Conservation (phyloP, 2,888 invertebrate species). For the Eledona agricola region DNA sequence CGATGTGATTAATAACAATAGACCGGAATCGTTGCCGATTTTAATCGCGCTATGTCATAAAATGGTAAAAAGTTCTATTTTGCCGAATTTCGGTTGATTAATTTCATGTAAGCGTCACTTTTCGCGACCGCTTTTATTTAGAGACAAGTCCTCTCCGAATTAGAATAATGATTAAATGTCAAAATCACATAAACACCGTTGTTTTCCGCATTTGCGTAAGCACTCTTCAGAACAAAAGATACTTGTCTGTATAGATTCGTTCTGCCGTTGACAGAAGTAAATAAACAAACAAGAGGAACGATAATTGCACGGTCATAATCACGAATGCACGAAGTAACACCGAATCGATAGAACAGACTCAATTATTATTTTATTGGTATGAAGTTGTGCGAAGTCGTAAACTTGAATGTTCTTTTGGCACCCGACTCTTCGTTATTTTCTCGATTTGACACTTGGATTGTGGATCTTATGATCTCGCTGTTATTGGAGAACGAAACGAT, state of each 20-base stretch:
- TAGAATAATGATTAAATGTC: slow-evolving; percentile 21
- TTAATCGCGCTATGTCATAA: too few species aligned
- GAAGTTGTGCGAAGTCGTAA: slow-evolving; percentile 44
- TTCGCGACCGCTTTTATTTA: background rate
- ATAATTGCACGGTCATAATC: slow-evolving; percentile 40
- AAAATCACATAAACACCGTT: slow-evolving; percentile 20
- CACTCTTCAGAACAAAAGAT: slow-evolving; percentile 25
- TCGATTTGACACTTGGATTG: slow-evolving; percentile 37
- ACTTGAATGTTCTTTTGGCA: slow-evolving; percentile 42
- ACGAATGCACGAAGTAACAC: slow-evolving; percentile 36
- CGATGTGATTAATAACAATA: slow-evolving; percentile 28
- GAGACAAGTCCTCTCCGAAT: background rate
- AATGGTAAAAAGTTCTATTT: too few species aligned
- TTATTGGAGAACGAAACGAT: slow-evolving; percentile 16
- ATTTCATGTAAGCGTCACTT: background rate
- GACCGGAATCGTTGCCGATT: background rate
- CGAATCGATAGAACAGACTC: slow-evolving; percentile 38
- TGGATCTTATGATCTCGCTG: slow-evolving; percentile 29
- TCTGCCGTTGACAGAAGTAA: slow-evolving; percentile 31
- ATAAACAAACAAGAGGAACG: slow-evolving; percentile 38
- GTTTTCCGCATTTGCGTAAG: slow-evolving; percentile 19
- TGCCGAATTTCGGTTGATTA: too few species aligned
- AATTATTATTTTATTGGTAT: slow-evolving; percentile 47
- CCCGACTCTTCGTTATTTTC: slow-evolving; percentile 38
- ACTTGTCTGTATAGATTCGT: slow-evolving; percentile 18